Base-by-base conservation (phyloP, 2,888 invertebrate species). In the Agonopterix arenella region DNA sequence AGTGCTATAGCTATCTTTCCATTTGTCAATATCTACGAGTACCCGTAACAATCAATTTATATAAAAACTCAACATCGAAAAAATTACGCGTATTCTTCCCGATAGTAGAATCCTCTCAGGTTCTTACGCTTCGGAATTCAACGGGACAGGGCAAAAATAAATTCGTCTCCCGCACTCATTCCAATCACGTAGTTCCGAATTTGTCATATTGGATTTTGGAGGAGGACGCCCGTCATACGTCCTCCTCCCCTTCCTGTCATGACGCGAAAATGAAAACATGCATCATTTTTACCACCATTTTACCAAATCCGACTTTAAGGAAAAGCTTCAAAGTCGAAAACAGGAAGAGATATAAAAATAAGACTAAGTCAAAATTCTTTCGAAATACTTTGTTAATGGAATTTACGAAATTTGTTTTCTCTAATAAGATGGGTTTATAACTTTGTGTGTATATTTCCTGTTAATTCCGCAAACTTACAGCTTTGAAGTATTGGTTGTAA, bases 191-290 rank as follows among this genome's bases (percentile, higher is more conserved):
- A 79, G 76, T 78, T 75, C 79, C 81, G 82, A 89, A 89, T 88
- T 89, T 89, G 88, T 88, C 88, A 89, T 89, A 89, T 89, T 89
- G 88, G 88, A 89, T 88, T 88, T 86, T 79, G 76, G 70, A 78
- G 68, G 79, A 73, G 70, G 68, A 64, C 71, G 74, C 79, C 80
- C 78, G 72, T 82, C 84, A 85, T 80, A 79, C 81, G 73, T 78
- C 76, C 70, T n/a, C n/a, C 74, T 80, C 75, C 56, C 52, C 54
- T 52, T 71, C 74, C 78, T 88, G 85, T 85, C 88, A 84, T 68
- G 67, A 69, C 70, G 80, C 64, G 78, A 78, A 86, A 88, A 85
- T 84, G 84, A 84, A 85, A 84, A 81, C 82, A 82, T 84, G 82
- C 77, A 82, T 84, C 83, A 82, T 73, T 70, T 61, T 64, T 63